phyloP scores from a whole-genome alignment of 2,888 invertebrate species.

The Galeopsomyia nigrocyanea region DNA sequence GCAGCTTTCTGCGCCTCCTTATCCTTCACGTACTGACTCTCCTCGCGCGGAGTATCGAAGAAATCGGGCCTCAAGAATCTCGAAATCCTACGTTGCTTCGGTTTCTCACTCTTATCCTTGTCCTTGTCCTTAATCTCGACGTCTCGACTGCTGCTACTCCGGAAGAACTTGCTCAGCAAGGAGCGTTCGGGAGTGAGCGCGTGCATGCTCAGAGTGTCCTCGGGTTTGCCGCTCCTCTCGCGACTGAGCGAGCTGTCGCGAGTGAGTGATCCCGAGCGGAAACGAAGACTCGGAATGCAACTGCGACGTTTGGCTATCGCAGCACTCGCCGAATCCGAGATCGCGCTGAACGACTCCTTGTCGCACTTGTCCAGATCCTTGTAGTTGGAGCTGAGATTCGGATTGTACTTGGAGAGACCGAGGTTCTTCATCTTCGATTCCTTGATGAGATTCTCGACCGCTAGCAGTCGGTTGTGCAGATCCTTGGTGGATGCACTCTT shows the following conservation, averaged over 20 bases:
- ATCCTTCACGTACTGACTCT: slow-evolving; percentile 74
- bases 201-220: slow-evolving; percentile 46
- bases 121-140: slow-evolving; percentile 62
- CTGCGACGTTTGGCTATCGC: slow-evolving; percentile 58
- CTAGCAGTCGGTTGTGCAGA: slow-evolving; percentile 61
- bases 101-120: slow-evolving; percentile 41
- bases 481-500: slow-evolving; percentile 51
- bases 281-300: slow-evolving; percentile 61
- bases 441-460: slow-evolving; percentile 65
- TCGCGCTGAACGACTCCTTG: slow-evolving; percentile 57
- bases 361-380: slow-evolving; percentile 62
- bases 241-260: slow-evolving; percentile 52
- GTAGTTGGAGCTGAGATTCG: slow-evolving; percentile 59
- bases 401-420: slow-evolving; percentile 53
- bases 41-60: slow-evolving; percentile 79
- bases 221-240: slow-evolving; percentile 50
- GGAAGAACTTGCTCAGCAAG: slow-evolving; percentile 73
- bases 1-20: slow-evolving; percentile 66
- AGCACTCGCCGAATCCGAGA: slow-evolving; percentile 53
- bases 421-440: slow-evolving; percentile 61
- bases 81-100: slow-evolving; percentile 76
- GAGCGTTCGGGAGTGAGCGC: slow-evolving; percentile 70
- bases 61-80: slow-evolving; percentile 85
- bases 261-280: slow-evolving; percentile 61
- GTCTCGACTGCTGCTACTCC: slow-evolving; percentile 68